Base-by-base conservation (phyloP, 2,888 invertebrate species). In the Hypselothyrea guttata region DNA sequence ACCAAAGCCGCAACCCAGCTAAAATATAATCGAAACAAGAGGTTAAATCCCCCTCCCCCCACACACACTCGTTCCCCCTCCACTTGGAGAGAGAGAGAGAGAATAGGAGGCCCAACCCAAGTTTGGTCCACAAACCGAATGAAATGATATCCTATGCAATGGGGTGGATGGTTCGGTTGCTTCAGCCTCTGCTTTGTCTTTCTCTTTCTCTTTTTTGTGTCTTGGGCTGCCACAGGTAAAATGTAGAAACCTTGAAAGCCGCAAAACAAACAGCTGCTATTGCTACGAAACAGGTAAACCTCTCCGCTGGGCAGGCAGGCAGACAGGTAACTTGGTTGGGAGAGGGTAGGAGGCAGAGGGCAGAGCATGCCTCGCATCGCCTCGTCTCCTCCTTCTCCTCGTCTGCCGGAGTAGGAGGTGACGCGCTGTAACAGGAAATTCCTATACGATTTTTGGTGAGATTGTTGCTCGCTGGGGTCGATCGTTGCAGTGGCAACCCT, bases 111-210 rank as follows among this genome's bases (percentile, higher is more conserved):
- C 82, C 57, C 70, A 75, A 49, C 67, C 75, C 79, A 70, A 49
- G 60, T 67, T 57, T 59, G 68, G 73, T 60, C 60, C 68, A 66
- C 61, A 63, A 54, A 57, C 55, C 42, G 59, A 77, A 54, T 57
- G 75, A 81, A 84, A 65, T 83, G 72, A 16, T 75, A 83, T 78
- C 86, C 86, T 86, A 79, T 84, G 86, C 78, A 85, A 83, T 79
- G 79, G 85, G 79, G 85, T 85, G 85, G 78, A 83, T 71, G 49
- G 45, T 28, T 12, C 18, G 44, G 13, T 47, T 37, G 42, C 18
- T 52, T 37, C 22, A 22, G 38, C n/a, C 11, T 18, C 12, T 12
- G 42, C 35, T 30, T 22, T 27, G n/a, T n/a, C n/a, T n/a, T n/a
- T n/a, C 33, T 27, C 52, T 41, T 46, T 40, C 46, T 53, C 56